Percentiles rank a stretch among this genome's conserved stretches.
Evolutionary conservation across 1,140 invertebrate species (phyloP).

Genomic region (Metaphire vulgaris): DNA sequence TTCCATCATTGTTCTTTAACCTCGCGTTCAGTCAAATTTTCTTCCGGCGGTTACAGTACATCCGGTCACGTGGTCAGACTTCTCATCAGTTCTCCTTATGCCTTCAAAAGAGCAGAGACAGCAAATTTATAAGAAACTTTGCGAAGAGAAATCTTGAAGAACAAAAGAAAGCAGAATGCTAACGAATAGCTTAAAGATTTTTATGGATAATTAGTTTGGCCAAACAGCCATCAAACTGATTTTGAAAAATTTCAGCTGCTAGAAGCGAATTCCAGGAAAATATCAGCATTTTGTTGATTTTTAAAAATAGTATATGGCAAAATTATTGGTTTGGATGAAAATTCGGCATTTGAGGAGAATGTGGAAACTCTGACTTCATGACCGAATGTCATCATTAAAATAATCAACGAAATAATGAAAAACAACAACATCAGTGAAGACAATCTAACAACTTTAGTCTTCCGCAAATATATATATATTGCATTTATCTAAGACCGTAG

Average conservation of each 20-base stretch:
- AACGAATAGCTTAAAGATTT: too few species aligned
- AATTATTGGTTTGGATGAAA: background rate
- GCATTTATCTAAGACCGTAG: too few species aligned
- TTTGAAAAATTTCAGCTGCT: background rate
- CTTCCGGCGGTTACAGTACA: background rate
- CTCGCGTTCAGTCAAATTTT: background rate
- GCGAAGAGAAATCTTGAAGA: background rate
- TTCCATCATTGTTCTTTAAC: background rate
- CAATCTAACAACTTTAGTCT: background rate
- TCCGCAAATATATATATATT: background rate
- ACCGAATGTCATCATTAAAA: background rate
- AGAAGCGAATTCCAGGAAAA: background rate
- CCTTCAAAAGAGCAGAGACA: background rate
- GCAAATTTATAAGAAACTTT: background rate
- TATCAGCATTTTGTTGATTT: background rate
- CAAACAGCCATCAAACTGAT: background rate
- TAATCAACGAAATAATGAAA: background rate
- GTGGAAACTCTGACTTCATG: background rate
- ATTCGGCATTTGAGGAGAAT: background rate
- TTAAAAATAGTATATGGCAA: background rate
- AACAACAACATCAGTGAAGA: background rate
- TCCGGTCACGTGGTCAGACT: background rate
- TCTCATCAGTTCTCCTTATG: background rate
- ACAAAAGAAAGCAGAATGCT: background rate
- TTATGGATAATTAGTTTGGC: background rate